phyloP scores from a whole-genome alignment of 2,888 invertebrate species.

The Machimus rusticus region DNA sequence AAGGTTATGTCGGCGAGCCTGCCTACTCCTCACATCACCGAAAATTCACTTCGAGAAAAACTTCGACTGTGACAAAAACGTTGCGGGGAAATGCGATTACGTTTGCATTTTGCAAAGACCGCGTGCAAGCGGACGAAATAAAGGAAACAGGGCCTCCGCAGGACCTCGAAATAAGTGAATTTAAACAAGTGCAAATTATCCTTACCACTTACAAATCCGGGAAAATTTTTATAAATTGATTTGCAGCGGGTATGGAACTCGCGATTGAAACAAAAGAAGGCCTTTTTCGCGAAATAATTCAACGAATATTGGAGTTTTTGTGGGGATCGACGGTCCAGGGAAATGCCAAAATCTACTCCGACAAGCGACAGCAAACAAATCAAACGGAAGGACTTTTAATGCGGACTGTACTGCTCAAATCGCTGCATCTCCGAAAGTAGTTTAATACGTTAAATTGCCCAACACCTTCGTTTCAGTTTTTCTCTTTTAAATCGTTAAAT shows the following conservation, averaged over 20 bases:
- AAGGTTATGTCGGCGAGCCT: slow-evolving; percentile 10
- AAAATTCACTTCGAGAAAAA: background rate
- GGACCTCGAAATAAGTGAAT: background rate
- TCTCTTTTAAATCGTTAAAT: background rate
- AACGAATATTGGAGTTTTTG: background rate
- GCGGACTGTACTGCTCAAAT: background rate
- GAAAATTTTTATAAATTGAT: background rate
- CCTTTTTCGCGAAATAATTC: background rate
- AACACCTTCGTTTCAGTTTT: background rate
- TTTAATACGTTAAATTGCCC: background rate
- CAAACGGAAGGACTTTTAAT: background rate
- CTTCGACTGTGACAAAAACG: background rate
- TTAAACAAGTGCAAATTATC: background rate
- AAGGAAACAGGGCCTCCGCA: background rate
- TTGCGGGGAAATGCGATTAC: background rate
- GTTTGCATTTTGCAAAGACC: background rate
- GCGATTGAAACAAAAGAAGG: background rate
- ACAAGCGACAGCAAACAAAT: slow-evolving; percentile 12
- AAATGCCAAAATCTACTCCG: slow-evolving; percentile 20
- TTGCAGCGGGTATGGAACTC: background rate
- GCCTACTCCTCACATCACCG: background rate
- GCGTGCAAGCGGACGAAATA: background rate
- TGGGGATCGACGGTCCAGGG: background rate
- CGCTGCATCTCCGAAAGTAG: background rate
- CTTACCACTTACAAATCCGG: background rate